Base-by-base conservation (phyloP, 2,888 invertebrate species). In the Xylocampa areola region DNA sequence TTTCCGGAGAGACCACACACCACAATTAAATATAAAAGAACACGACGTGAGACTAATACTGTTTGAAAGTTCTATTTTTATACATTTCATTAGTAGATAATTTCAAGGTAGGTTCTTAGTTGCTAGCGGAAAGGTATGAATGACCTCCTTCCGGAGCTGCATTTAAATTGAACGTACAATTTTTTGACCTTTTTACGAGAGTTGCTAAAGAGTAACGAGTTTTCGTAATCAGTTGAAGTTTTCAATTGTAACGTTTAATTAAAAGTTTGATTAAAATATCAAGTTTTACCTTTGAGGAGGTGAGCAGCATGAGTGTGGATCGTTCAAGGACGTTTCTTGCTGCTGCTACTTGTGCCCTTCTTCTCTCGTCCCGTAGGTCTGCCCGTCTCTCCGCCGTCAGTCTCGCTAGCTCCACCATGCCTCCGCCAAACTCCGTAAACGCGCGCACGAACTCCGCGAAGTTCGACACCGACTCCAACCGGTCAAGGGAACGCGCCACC, bases 331-430 rank as follows among this genome's bases (percentile, higher is more conserved):
- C 98, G 81, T 98, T 98, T 73, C 99, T 95, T 0, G 99, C 99
- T 17, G 98, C 98, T 7, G 97, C 97, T 96, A 99, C 99, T 94
- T 99, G 99, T 10, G 99, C 98, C 80, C 98, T 94, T 76, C 99
- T 95, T 78, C 98, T 95, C 88, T 99, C 99, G 90, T 99, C 99
- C 79, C 98, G 97, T 53, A 97, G 94, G 85, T 97, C 98, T 82
- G 98, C 98, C 80, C 97, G 95, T 63, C 96, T 90, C 81, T 96
- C 96, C 29, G 95, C 98, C 14, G 98, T 98, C 59, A 99, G 95
- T 87, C 99, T 97, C 17, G 99, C 99, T 75, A 99, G 94, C 88
- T 99, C 99, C 68, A 99, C 99, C 99, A 99, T 99, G 89, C 99
- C 99, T 16, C 97, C 97, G 32, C 99, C 99, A 88, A 99, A 99